Conservation (phyloP, 2,113 vertebrate genomes). For the Rhagologus leucostigma region DNA sequence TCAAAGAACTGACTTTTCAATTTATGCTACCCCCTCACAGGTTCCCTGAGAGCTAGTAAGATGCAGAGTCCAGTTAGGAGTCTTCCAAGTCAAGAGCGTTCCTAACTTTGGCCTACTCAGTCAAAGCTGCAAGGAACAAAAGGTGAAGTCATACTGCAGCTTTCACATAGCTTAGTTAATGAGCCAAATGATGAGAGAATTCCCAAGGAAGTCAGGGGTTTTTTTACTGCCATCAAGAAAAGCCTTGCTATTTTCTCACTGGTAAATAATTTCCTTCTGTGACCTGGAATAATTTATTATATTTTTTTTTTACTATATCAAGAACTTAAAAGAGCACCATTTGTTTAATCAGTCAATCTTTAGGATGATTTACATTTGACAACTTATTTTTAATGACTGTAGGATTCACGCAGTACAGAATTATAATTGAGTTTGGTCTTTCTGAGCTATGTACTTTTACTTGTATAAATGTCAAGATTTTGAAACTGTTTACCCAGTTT, state of each 20-base stretch:
- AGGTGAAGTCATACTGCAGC: neutral
- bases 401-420: neutral
- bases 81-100: neutral
- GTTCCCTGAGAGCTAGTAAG: neutral
- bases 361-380: neutral
- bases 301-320: neutral
- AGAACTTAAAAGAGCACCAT: neutral
- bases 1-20: neutral
- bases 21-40: neutral
- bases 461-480: neutral
- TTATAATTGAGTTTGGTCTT: neutral
- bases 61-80: neutral
- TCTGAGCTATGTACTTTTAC: neutral
- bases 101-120: neutral
- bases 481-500: neutral
- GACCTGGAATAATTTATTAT: neutral
- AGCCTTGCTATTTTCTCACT: neutral
- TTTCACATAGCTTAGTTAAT: neutral
- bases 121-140: neutral
- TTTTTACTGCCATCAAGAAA: neutral
- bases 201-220: neutral
- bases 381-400: neutral
- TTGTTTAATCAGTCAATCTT: neutral
- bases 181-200: neutral
- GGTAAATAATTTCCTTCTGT: neutral